These are phyloP conservation scores for Poecilia wingei DNA, from an alignment of 2,797 vertebrate genomes.

Conservation along the genomic window DNA sequence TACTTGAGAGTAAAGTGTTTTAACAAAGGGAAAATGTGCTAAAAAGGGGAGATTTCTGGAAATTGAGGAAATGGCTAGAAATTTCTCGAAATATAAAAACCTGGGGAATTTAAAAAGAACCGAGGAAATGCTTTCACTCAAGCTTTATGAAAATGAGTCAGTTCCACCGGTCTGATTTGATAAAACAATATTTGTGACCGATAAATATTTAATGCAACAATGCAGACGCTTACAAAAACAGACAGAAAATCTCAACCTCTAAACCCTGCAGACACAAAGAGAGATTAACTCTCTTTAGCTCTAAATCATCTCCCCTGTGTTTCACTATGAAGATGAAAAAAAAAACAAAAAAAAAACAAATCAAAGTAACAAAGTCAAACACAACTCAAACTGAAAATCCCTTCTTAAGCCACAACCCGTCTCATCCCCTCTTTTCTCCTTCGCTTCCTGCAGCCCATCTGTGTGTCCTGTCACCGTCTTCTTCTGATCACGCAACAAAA, in stretches of 20 bases:
- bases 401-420: conserved; percentile 20
- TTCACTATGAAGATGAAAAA: conserved; percentile 31
- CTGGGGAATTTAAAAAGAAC: not conserved
- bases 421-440: not conserved
- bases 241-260: conserved; percentile 24
- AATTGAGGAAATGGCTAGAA: not conserved
- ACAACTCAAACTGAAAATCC: conserved; percentile 44
- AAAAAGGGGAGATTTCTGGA: conserved; percentile 19
- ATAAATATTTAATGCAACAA: conserved; percentile 10
- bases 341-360: conserved; percentile 41
- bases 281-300: conserved; percentile 40
- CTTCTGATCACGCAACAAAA: conserved; percentile 39
- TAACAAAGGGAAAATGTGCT: conserved; percentile 21
- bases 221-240: not conserved
- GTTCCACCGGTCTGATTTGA: not conserved
- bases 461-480: conserved; percentile 33
- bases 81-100: not conserved
- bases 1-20: conserved; percentile 19
- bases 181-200: not conserved
- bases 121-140: not conserved
- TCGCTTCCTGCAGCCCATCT: conserved; percentile 49
- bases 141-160: conserved; percentile 5
- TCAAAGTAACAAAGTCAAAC: conserved; percentile 23
- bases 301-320: conserved; percentile 31
- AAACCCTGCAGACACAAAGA: conserved; percentile 32